Base-by-base conservation (phyloP, 1,140 invertebrate genomes). In the Drosophila repletoides region DNA sequence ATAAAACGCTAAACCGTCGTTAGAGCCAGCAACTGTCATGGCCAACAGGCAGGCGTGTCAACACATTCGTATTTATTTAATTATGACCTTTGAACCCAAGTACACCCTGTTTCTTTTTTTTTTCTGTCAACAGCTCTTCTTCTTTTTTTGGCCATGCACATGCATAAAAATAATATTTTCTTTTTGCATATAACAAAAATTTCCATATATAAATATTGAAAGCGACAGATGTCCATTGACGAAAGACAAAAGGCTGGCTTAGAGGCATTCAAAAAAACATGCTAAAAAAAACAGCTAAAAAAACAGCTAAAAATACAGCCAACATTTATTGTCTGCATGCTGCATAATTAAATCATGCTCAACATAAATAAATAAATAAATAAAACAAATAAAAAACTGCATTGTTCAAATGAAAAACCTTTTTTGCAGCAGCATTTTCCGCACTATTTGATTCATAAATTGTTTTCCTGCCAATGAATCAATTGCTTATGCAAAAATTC, bases 341-440 rank as follows among this genome's bases (percentile, higher is more conserved):
- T 84, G 70, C 68, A 83, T 83, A 84, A 83, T 83, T 83, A 84
- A 83, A 83, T 83, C 79, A 83, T 59, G 36, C 34, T 29, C 40
- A 24, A 31, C 36, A 10, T 9, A 49, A 17, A 53, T 12, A 55
- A 60, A 66, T 33, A 67, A 60, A 65, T 19, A 55, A 28, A 31
- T 12, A 9, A 5, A 0, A n/a, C 5, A 0, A 9, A 5, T 17
- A 19, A 6, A 9, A 22, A 6, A 55, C 21, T 22, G 17, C 1
- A 75, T 84, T 83, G 74, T 68, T 63, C n/a, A 48, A 71, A 83
- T 56, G 72, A 83, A 68, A n/a, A n/a, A n/a, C n/a, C 10, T 61
- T 77, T 80, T 81, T 74, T 70, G 40, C 56, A 49, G 40, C 56
- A 49, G 34, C 65, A 55, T 77, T 73, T 83, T 83, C 69, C 75